These are phyloP conservation scores for Cryptocephalus primarius DNA, from an alignment of 2,888 invertebrate genomes.

Conservation along the genomic window DNA sequence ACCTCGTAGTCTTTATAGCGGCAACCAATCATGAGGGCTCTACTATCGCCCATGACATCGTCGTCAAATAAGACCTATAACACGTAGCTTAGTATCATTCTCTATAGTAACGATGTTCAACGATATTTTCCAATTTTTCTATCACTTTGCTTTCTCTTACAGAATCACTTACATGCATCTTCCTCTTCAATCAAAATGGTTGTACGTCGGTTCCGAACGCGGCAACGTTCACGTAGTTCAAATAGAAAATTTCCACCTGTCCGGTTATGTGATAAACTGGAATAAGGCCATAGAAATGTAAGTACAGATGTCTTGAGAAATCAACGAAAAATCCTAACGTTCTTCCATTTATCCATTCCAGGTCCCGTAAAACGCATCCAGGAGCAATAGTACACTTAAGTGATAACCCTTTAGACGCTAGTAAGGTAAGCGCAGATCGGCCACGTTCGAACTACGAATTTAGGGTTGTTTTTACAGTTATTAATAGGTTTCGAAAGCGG, in stretches of 20 bases:
- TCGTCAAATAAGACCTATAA: too few relatives aligned
- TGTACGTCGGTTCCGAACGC: slow-evolving; percentile 95
- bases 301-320: slow-evolving; percentile 46
- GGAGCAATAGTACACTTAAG: slow-evolving; percentile 92
- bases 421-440: slow-evolving; percentile 60
- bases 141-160: slow-evolving; percentile 24
- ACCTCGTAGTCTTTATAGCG: too few relatives aligned
- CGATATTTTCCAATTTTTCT: too few relatives aligned
- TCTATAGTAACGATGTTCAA: too few relatives aligned
- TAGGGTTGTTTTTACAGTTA: slow-evolving; percentile 50
- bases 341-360: slow-evolving; percentile 40
- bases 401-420: slow-evolving; percentile 93
- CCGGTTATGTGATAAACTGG: slow-evolving; percentile 99
- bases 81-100: too few relatives aligned
- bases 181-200: slow-evolving; percentile 96
- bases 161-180: slow-evolving; percentile 93
- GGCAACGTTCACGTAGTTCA: slow-evolving; percentile 98
- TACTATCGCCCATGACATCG: too few relatives aligned
- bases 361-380: slow-evolving; percentile 90
- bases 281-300: slow-evolving; percentile 99
- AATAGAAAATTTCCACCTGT: slow-evolving; percentile 90
- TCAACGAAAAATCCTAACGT: too few relatives aligned
- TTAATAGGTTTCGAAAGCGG: slow-evolving; percentile 95
- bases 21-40: too few relatives aligned
- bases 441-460: not conserved